A percentile compares a stretch with the other conserved stretches of the same genome.
These are phyloP conservation scores for Gastrophysa polygoni DNA, from an alignment of 2,888 invertebrate genomes.

Conservation along the genomic window DNA sequence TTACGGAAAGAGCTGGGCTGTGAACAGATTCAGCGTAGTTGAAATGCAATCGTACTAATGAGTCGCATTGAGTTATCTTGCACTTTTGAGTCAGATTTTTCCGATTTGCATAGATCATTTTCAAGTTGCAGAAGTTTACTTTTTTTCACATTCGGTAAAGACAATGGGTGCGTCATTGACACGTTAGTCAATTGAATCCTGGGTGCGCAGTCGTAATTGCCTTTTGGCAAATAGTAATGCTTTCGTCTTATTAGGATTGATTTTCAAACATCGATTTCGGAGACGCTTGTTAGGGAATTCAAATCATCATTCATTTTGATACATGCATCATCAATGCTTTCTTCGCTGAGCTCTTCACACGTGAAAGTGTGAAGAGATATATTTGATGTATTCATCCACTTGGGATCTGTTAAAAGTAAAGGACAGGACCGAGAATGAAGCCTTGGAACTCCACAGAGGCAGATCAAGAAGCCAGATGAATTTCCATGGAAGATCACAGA, in stretches of 20 bases:
- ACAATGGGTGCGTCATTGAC: background rate
- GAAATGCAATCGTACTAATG: conserved; percentile 1
- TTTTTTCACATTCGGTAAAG: background rate
- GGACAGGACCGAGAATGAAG: background rate
- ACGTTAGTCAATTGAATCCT: background rate
- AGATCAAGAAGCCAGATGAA: too few species aligned
- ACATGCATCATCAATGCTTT: background rate
- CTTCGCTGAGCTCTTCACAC: background rate
- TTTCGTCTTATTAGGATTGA: background rate
- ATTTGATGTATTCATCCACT: background rate
- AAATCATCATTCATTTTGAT: background rate
- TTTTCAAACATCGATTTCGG: background rate
- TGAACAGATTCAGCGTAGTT: background rate
- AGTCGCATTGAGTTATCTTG: background rate
- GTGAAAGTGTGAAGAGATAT: background rate
- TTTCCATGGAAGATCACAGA: background rate
- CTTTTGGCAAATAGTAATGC: background rate
- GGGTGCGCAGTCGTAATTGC: background rate
- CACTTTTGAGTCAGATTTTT: background rate
- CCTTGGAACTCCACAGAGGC: too few species aligned
- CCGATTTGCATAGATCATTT: conserved; percentile 1
- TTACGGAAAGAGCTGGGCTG: background rate
- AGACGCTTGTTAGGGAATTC: background rate
- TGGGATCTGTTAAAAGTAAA: background rate
- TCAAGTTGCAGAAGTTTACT: background rate